A percentile compares a stretch with the other conserved stretches of the same genome.
Evolutionary conservation across 2,888 invertebrate species (phyloP).

Genomic region (Cheilosia soror): DNA sequence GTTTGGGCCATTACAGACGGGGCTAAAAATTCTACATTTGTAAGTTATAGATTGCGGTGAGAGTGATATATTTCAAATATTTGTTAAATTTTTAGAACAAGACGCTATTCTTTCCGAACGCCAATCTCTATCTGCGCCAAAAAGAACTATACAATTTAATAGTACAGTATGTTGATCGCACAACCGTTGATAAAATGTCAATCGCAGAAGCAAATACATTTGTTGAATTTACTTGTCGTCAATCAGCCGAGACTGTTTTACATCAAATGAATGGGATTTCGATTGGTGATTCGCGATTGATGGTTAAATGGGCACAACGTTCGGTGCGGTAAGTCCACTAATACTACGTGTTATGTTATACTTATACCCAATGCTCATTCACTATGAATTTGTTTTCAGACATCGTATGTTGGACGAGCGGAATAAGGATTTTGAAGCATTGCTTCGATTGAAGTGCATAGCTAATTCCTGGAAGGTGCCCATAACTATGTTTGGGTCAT

Average conservation of each 20-base stretch:
- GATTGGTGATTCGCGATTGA: slow-evolving; percentile 76
- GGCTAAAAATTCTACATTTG: neutral
- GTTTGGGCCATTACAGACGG: slow-evolving; percentile 78
- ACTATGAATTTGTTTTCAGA: slow-evolving; percentile 62
- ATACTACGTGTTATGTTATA: no score
- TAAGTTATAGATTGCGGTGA: slow-evolving; percentile 49
- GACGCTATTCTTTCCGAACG: slow-evolving; percentile 79
- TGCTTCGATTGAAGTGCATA: slow-evolving; percentile 79
- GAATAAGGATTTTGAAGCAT: slow-evolving; percentile 79
- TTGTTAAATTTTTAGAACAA: slow-evolving; percentile 75
- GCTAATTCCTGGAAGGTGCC: slow-evolving; percentile 80
- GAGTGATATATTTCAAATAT: slow-evolving; percentile 2
- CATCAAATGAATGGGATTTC: slow-evolving; percentile 76
- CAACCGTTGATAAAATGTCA: slow-evolving; percentile 78
- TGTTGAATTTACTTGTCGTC: slow-evolving; percentile 78
- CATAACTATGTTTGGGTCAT: slow-evolving; percentile 79
- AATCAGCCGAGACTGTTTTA: slow-evolving; percentile 78
- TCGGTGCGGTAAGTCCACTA: slow-evolving; percentile 77
- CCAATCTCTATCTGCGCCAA: slow-evolving; percentile 78
- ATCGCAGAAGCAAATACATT: slow-evolving; percentile 79
- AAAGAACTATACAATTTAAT: slow-evolving; percentile 77
- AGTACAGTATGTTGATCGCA: slow-evolving; percentile 76
- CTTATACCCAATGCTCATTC: neutral
- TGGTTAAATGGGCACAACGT: slow-evolving; percentile 80
- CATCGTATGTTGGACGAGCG: slow-evolving; percentile 78